A percentile compares a stretch with the other conserved stretches of the same genome.
These are phyloP conservation scores for Phrynosoma platyrhinos DNA, from an alignment of 2,113 vertebrate genomes.

Conservation along the genomic window DNA sequence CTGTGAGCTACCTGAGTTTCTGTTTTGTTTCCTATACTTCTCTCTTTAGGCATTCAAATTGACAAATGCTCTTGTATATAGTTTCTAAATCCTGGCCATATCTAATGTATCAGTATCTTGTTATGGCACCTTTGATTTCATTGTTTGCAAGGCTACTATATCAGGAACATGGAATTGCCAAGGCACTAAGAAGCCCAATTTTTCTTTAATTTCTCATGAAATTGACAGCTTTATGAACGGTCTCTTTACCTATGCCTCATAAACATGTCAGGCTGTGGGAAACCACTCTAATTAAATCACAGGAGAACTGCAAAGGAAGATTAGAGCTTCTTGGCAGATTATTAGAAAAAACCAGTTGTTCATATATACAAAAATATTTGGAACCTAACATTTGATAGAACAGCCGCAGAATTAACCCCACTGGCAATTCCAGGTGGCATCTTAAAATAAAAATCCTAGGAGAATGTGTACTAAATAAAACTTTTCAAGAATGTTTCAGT, in stretches of 20 bases:
- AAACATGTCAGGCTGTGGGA: slow-evolving; percentile 86
- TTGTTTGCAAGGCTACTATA: slow-evolving; percentile 78
- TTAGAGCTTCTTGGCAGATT: slow-evolving; percentile 86
- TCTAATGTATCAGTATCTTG: slow-evolving; percentile 84
- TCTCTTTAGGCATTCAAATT: slow-evolving; percentile 79
- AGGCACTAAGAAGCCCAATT: slow-evolving; percentile 83
- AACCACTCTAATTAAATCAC: slow-evolving; percentile 87
- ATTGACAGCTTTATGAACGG: slow-evolving; percentile 91
- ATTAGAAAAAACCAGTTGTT: slow-evolving; percentile 89
- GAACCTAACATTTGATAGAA: slow-evolving; percentile 78
- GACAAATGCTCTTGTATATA: slow-evolving; percentile 82
- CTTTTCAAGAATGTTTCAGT: neutral
- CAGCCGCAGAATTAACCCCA: slow-evolving; percentile 77
- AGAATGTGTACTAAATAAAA: slow-evolving; percentile 37
- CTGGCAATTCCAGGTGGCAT: slow-evolving; percentile 57
- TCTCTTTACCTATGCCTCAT: slow-evolving; percentile 88
- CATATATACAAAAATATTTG: slow-evolving; percentile 83
- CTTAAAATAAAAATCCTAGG: neutral
- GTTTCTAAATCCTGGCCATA: slow-evolving; percentile 78
- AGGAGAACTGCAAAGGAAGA: slow-evolving; percentile 78
- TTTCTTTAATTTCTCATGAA: slow-evolving; percentile 88
- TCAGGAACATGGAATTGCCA: slow-evolving; percentile 81
- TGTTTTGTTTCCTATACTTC: slow-evolving; percentile 63
- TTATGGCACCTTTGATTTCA: slow-evolving; percentile 83
- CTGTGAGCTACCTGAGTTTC: slow-evolving; percentile 54